Base-by-base conservation (phyloP, 2,113 vertebrate species). In the Peromyscus polionotus region DNA sequence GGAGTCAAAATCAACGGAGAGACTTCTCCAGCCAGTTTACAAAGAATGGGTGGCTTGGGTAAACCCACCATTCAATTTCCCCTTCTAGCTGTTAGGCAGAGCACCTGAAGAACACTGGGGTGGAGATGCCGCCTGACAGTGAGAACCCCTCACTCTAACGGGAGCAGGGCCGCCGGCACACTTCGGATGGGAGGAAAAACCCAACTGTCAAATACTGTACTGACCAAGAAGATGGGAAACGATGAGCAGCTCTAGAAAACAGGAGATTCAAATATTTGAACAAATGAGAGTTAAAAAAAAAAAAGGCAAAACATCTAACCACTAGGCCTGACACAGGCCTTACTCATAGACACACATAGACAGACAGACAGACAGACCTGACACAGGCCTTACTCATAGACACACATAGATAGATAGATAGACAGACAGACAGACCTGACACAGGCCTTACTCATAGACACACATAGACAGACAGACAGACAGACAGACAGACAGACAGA, bases 221-320 rank as follows among this genome's bases (percentile, higher is more conserved):
- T 26, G 61, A 88, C 61, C 79, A 54, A 68, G 85, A 54, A 68
- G 85, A 68, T 81, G 31, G 67, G 65, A 54, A 75, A 51, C 88
- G 76, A 83, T 0, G 19, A 95, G 90, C 80, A 85, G 95, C 84
- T 93, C 84, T 68, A 92, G 80, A 83, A 93, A 96, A 93, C 61
- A 59, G 77, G 67, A 80, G 85, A 84, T 45, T 90, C 48, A 51
- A 91, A 94, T 73, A 65, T 75, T 36, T 70, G 51, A 97, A 96
- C 36, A 88, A 93, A 88, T 8, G 19, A 63, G 72, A 84, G 16
- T 12, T 33, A 63, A n/a, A 51, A 84, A 39, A 11, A 22, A 68
- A 93, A 91, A 51, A 51, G 51, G 51, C 51, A 76, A 81, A 12
- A 93, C 33, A 91, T 45, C 45, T 48, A 54, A 83, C 33, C 54